These are phyloP conservation scores for Notodromas monacha DNA, from an alignment of 2,888 invertebrate species.

Conservation along the genomic window DNA sequence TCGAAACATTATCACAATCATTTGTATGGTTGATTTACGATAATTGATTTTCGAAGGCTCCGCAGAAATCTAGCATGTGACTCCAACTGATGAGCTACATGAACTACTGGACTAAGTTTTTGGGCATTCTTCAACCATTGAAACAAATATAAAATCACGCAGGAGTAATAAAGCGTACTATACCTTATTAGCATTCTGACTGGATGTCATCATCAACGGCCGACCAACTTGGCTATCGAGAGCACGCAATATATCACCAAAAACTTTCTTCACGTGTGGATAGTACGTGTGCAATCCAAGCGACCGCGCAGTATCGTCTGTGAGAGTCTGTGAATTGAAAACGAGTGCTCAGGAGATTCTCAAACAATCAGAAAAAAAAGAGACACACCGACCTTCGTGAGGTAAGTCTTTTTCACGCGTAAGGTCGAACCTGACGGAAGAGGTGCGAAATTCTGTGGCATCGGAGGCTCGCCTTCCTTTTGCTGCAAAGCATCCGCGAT, in stretches of 20 bases:
- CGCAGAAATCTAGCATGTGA: no score
- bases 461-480: constrained; percentile 93
- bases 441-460: constrained; percentile 82
- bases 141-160: no score
- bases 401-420: constrained; percentile 71
- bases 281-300: constrained; percentile 94
- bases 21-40: no score
- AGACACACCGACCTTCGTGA: constrained; percentile 34
- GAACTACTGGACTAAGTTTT: no score
- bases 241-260: constrained; percentile 75
- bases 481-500: constrained; percentile 95
- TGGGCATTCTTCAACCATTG: no score
- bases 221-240: constrained; percentile 81
- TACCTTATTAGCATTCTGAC: constrained; percentile 66
- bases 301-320: constrained; percentile 75
- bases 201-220: constrained; percentile 83
- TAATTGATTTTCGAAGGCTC: no score
- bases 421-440: constrained; percentile 79
- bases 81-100: no score
- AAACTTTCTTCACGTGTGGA: constrained; percentile 68
- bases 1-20: no score
- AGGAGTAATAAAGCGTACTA: not conserved
- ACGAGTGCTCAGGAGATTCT: no score
- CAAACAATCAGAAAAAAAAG: not conserved
- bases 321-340: constrained; percentile 31